These are phyloP conservation scores for Caracal caracal DNA, from an alignment of 2,113 vertebrate species.

Conservation along the genomic window DNA sequence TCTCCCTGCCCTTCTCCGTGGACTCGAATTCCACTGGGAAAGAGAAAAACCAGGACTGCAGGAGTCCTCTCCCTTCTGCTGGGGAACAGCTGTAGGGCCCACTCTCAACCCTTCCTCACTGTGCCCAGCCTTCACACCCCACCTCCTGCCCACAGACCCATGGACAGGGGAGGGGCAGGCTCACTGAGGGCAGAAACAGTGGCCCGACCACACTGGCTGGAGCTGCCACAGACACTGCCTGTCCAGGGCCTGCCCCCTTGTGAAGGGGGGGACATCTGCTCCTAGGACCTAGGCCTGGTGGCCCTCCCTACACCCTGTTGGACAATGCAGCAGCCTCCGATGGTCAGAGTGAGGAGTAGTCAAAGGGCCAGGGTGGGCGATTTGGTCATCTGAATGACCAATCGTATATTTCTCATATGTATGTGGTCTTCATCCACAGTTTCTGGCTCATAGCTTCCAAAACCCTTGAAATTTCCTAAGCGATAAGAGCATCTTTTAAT, in stretches of 20 bases:
- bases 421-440: background rate
- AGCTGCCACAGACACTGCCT: background rate
- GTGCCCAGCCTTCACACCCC: background rate
- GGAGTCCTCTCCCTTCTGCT: background rate
- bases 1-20: background rate
- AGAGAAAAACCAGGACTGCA: background rate
- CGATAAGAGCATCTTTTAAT: background rate
- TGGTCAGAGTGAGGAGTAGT: background rate
- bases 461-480: background rate
- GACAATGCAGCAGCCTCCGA: background rate
- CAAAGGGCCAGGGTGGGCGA: background rate
- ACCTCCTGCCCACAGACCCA: background rate
- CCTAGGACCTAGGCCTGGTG: background rate
- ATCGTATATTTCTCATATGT: background rate
- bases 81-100: background rate
- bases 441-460: background rate
- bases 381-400: background rate
- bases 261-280: rapidly evolving
- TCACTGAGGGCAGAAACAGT: background rate
- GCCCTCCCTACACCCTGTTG: background rate
- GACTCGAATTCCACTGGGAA: background rate
- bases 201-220: background rate
- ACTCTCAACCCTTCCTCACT: background rate
- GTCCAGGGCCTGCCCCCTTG: background rate
- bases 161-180: background rate